phyloP scores from a whole-genome alignment of 2,797 vertebrate species.

The Alfaro cultratus region DNA sequence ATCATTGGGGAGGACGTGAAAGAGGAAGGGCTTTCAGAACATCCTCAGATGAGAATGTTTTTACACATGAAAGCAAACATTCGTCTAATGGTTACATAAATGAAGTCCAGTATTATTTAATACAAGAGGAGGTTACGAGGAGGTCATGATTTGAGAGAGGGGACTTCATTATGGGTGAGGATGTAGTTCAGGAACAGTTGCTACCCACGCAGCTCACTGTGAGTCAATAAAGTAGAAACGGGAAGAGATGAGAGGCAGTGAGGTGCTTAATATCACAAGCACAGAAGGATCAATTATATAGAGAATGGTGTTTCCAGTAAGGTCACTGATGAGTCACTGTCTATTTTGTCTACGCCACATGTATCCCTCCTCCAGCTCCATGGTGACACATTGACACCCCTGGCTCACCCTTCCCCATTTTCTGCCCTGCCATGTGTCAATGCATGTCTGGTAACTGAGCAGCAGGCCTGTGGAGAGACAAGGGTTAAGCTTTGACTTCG shows the following conservation, averaged over 20 bases:
- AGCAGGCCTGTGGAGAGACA: background rate
- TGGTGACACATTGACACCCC: constrained; percentile 26
- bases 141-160: constrained; percentile 30
- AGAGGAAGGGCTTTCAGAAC: constrained; percentile 51
- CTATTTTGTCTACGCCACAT: constrained; percentile 63
- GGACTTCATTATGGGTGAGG: constrained; percentile 24
- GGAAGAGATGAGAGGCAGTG: constrained; percentile 13
- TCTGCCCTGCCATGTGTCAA: constrained; percentile 63
- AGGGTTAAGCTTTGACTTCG: constrained; percentile 23
- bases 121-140: constrained; percentile 2
- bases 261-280: constrained; percentile 26
- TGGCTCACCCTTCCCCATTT: constrained; percentile 39
- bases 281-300: constrained; percentile 19
- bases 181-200: constrained; percentile 11
- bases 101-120: constrained; percentile 24
- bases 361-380: constrained; percentile 29
- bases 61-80: background rate
- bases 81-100: constrained; percentile 12
- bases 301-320: constrained; percentile 15
- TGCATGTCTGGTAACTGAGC: constrained; percentile 48
- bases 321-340: constrained; percentile 49
- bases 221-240: constrained; percentile 32
- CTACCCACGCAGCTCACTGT: constrained; percentile 26
- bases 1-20: constrained; percentile 58
- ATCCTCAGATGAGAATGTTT: constrained; percentile 44